Conservation (phyloP, 2,888 invertebrate species). For the Lamellibrachia columna region DNA sequence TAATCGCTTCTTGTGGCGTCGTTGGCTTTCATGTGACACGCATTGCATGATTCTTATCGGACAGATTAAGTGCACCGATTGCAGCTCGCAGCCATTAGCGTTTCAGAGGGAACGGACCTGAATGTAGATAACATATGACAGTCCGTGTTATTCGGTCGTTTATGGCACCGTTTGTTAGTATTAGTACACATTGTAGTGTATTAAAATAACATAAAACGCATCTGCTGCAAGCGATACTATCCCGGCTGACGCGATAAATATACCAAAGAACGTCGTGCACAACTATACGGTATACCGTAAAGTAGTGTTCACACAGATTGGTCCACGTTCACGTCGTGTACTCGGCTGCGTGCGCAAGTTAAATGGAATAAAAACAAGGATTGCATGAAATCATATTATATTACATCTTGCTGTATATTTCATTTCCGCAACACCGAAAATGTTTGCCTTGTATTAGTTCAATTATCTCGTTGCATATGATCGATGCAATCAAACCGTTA, state of each 20-base stretch:
- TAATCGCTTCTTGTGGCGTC: background rate
- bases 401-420: no score
- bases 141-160: background rate
- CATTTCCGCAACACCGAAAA: no score
- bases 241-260: background rate
- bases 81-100: background rate
- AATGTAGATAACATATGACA: background rate
- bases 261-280: background rate
- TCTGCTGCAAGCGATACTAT: background rate
- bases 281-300: background rate
- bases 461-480: background rate
- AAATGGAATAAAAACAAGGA: no score
- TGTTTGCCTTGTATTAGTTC: background rate
- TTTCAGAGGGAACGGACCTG: background rate
- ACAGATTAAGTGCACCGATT: background rate
- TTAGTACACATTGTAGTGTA: background rate
- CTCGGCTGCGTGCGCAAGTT: no score
- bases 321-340: no score
- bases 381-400: no score
- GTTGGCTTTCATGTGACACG: background rate
- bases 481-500: background rate
- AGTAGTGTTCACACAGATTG: background rate
- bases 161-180: slow-evolving; percentile 1
- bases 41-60: background rate
- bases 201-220: background rate